Conservation (phyloP, 1,140 invertebrate species). For the Olivierus martensii region DNA sequence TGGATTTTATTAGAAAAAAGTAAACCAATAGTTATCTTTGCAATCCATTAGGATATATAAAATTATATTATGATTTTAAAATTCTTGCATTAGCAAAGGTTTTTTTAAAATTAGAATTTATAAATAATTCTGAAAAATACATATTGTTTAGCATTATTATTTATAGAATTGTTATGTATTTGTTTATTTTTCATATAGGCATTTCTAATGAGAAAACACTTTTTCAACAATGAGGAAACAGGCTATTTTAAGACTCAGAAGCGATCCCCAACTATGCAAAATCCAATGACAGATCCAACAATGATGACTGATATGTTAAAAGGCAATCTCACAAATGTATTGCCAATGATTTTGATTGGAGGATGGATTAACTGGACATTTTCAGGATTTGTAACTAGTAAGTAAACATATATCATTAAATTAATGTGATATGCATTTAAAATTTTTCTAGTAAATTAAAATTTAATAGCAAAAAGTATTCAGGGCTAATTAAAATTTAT, state of each 20-base stretch:
- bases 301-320: slow-evolving; percentile 99
- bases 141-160: no score
- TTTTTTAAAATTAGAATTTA: no score
- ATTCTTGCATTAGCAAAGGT: no score
- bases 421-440: no score
- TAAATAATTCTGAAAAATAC: no score
- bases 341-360: slow-evolving; percentile 97
- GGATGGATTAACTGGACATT: slow-evolving; percentile 99
- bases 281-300: slow-evolving; percentile 93
- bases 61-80: no score
- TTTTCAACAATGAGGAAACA: slow-evolving; percentile 89
- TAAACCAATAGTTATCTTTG: no score
- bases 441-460: no score
- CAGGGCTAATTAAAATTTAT: no score
- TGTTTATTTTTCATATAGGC: slow-evolving; percentile 40
- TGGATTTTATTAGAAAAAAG: no score
- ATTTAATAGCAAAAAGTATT: no score
- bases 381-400: slow-evolving; percentile 96
- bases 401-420: slow-evolving; percentile 29
- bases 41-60: no score
- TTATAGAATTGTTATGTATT: background rate
- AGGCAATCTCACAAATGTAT: slow-evolving; percentile 94
- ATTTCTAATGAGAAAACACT: slow-evolving; percentile 87
- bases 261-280: slow-evolving; percentile 58
- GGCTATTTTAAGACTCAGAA: slow-evolving; percentile 87